These are phyloP conservation scores for Melanotaenia duboulayi DNA, from an alignment of 2,113 vertebrate genomes.

Conservation along the genomic window DNA sequence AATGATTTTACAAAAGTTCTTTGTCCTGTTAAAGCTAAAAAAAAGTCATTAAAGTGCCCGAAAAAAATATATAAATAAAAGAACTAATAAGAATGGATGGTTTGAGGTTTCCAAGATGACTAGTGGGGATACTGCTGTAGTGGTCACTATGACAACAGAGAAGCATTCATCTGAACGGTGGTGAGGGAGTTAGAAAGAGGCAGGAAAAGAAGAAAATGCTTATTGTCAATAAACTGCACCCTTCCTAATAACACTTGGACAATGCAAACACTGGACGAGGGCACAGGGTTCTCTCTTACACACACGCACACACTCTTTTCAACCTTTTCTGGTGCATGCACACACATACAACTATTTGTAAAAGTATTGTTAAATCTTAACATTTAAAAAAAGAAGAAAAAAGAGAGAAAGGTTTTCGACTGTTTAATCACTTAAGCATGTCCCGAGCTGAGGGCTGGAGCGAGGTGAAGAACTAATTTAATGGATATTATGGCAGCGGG, in stretches of 20 bases:
- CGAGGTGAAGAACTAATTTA: slow-evolving; percentile 34
- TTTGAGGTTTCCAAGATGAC: slow-evolving; percentile 60
- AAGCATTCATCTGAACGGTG: slow-evolving; percentile 54
- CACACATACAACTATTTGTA: slow-evolving; percentile 36
- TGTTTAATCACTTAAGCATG: not conserved
- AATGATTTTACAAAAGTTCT: no score
- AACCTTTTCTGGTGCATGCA: slow-evolving; percentile 42
- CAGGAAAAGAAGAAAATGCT: slow-evolving; percentile 40
- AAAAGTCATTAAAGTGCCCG: slow-evolving; percentile 7
- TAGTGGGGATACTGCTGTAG: slow-evolving; percentile 22
- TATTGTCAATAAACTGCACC: slow-evolving; percentile 66
- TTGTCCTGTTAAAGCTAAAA: slow-evolving; percentile 7
- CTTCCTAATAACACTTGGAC: slow-evolving; percentile 56
- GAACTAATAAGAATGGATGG: slow-evolving; percentile 32
- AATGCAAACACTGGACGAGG: slow-evolving; percentile 51
- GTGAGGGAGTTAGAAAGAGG: slow-evolving; percentile 16
- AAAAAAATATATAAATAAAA: not conserved
- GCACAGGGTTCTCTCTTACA: slow-evolving; percentile 57
- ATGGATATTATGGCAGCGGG: slow-evolving; percentile 43
- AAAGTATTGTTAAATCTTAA: slow-evolving; percentile 30
- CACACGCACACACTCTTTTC: slow-evolving; percentile 47
- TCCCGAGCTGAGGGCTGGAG: slow-evolving; percentile 24
- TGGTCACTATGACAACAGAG: slow-evolving; percentile 67
- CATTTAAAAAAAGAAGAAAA: slow-evolving; percentile 26
- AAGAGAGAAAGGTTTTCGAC: slow-evolving; percentile 7